Base-by-base conservation (phyloP, 35 echinoderm and acorn worm species). In the Lytechinus variegatus region DNA sequence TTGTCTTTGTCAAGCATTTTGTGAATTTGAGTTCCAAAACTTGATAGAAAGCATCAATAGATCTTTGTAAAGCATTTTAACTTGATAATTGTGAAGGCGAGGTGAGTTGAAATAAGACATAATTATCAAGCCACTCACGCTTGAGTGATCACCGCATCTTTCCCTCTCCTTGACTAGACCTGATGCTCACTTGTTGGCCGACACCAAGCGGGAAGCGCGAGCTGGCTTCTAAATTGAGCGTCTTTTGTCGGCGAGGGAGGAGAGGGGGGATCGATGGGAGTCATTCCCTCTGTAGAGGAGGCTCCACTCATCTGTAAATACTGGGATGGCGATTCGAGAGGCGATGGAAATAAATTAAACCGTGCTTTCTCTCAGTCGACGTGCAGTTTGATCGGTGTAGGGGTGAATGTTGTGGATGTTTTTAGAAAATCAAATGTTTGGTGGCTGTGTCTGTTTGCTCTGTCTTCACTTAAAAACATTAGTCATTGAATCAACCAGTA, bases 331-430 rank as follows among this genome's bases (percentile, higher is more conserved):
- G n/a, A 79, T 79, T 79, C 66, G 19, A 79, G 66, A 79, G 66
- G 66, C n/a, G 66, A 79, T 24, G 66, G 19, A 79, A 79, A 79
- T 79, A 79, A 79, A 79, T 79, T 79, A 79, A 79, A 79, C 66
- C 21, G 12, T 79, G 12, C 4, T 79, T 6, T 24, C 66, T 58
- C 56, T 58, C 56, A 19, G 4, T 79, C 19, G 19, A 79, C 19
- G n/a, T 6, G 66, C 61, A 4, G 66, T 19, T 16, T 79, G 66
- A 79, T 79, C 16, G 19, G 66, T 79, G 66, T 79, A 8, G 66
- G n/a, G 19, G 21, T 79, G 66, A 79, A 79, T 24, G n/a, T 79
- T 58, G 56, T 58, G 56, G 14, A 79, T 79, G 66, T 79, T n/a
- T n/a, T n/a, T 5, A 6, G 19, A 79, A 19, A 79, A 58, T 9